Evolutionary conservation across 1,140 invertebrate species (phyloP), one percentile per base, ranked within the genome.

Genomic region (Kradibia gibbosae): DNA sequence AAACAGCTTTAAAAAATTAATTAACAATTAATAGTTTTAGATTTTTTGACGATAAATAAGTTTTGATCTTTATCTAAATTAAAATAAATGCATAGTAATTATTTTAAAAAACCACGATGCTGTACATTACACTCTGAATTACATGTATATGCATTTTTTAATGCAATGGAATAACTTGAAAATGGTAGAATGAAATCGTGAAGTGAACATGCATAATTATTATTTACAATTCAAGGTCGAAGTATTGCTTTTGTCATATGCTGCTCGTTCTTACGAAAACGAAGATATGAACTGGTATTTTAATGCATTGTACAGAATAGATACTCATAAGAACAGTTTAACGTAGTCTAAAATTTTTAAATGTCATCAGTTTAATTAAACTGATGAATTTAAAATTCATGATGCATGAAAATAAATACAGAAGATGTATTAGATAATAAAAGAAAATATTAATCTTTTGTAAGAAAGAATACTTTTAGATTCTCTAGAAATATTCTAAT

Each of bases 21-120:
- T 4, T 55, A 7, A 31, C 17, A 65, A 2, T 34, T 36, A 36
- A 65, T 65, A 17, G 4, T 65, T 36, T 17, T 65, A 10, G 60
- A 13, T 53, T 5, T 60, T 57, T 72, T 45, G 50, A 20, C 28
- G 70, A 39, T 36, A 73, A 80, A 73, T 74, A 28, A 73, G 42
- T 34, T 57, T 75, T 75, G 79, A 81, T 60, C 72, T n/a, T 70
- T 76, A 62, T 70, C 34, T 28, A 15, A 81, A 75, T 75, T 81
- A 81, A 48, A 75, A 10, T 36, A 72, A 36, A 28, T 3, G 34
- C 39, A n/a, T 2, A 5, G 17, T 67, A 67, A 67, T 17, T n/a
- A 5, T 39, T 39, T 36, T 36, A 2, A 22, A 34, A 73, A 80
- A 80, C 57, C 45, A 62, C 78, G 78, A 39, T 80, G 78, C 3